These are phyloP conservation scores for Drosophila ezoana DNA, from an alignment of 2,888 invertebrate genomes.

Conservation along the genomic window DNA sequence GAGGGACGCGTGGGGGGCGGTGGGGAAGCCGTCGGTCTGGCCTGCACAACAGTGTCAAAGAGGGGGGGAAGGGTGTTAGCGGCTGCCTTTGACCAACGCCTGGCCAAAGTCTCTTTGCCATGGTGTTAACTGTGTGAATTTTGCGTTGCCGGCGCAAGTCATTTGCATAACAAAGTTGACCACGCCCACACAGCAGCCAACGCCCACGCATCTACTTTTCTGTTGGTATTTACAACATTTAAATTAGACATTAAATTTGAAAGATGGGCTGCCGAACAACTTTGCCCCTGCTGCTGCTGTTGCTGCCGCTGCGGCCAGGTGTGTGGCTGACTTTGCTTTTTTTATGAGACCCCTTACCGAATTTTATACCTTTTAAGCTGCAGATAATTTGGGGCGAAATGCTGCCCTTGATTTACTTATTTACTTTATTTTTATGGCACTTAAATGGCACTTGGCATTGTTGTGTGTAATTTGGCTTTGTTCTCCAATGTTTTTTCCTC, in stretches of 20 bases:
- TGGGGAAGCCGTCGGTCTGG: too few relatives aligned
- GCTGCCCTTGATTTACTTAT: conserved; percentile 69
- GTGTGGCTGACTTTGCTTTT: conserved; percentile 15
- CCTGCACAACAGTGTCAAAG: neutral
- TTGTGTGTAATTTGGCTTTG: conserved; percentile 67
- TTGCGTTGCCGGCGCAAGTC: conserved; percentile 60
- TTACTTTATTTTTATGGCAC: conserved; percentile 75
- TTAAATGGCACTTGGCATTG: conserved; percentile 66
- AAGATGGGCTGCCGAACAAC: conserved; percentile 74
- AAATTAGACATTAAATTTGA: conserved; percentile 81
- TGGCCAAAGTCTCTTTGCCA: conserved; percentile 32
- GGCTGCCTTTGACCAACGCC: conserved; percentile 46
- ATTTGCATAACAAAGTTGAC: conserved; percentile 78
- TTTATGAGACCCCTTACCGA: conserved; percentile 35
- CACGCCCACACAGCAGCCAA: conserved; percentile 39
- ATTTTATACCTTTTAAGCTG: conserved; percentile 59
- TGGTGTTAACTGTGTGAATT: conserved; percentile 75
- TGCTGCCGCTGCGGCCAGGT: conserved; percentile 46
- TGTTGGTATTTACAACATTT: conserved; percentile 74
- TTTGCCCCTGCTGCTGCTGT: conserved; percentile 22
- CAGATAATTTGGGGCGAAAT: conserved; percentile 59
- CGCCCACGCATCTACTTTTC: conserved; percentile 8
- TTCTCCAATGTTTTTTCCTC: conserved; percentile 42
- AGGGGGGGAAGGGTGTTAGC: neutral
- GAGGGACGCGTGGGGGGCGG: neutral